phyloP scores from a whole-genome alignment of 92 coral and sea anemone species.

The Bergia puertoricense region DNA sequence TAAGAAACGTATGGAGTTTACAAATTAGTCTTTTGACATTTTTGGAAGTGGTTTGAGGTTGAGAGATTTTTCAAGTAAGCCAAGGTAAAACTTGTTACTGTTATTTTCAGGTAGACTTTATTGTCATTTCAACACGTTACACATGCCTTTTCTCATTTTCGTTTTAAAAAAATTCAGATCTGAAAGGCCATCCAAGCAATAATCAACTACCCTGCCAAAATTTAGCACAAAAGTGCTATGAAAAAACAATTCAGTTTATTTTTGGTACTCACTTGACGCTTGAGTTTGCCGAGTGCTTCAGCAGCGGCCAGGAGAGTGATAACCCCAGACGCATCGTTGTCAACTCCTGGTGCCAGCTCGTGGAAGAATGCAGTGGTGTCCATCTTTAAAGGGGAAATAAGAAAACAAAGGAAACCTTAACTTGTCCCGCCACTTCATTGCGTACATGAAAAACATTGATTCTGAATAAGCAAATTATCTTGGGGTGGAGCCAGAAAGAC shows the following conservation, averaged over 20 bases:
- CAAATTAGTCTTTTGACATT: too few species aligned
- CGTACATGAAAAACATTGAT: not conserved
- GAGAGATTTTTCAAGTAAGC: too few species aligned
- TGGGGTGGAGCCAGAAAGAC: not conserved
- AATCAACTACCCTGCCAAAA: too few species aligned
- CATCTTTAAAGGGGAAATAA: conserved; percentile 50
- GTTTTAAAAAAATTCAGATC: too few species aligned
- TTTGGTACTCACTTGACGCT: conserved; percentile 69
- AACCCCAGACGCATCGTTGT: conserved; percentile 92
- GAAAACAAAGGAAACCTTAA: not conserved
- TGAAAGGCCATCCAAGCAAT: too few species aligned
- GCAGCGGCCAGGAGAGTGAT: conserved; percentile 86
- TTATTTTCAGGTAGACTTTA: not conserved
- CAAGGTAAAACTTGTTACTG: not conserved
- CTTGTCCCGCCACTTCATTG: not conserved
- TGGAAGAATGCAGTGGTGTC: conserved; percentile 93
- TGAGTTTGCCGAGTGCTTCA: conserved; percentile 74
- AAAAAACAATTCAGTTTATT: not conserved
- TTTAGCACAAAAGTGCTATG: not conserved
- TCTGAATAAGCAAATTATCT: not conserved
- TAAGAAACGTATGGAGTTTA: too few species aligned
- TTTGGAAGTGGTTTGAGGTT: too few species aligned
- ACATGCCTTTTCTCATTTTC: too few species aligned
- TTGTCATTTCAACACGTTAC: not conserved
- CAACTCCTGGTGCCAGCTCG: conserved; percentile 85